Evolutionary conservation across 2,797 vertebrate genomes (phyloP), one percentile per base, ranked within the genome.

Genomic region (Rhinichthys osculus): DNA sequence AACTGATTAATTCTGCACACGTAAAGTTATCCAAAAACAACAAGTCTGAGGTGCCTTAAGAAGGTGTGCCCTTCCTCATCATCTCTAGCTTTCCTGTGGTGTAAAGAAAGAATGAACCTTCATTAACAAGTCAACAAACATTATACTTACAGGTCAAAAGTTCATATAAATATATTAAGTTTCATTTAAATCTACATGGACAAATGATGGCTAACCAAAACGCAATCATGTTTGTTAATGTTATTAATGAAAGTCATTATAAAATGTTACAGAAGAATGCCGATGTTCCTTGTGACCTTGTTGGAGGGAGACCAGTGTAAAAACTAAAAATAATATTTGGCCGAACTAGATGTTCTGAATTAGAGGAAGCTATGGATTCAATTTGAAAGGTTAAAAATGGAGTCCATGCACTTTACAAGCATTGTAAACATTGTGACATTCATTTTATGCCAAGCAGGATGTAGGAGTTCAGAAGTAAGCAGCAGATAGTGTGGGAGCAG

Each of bases 271-370:
- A 57, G 47, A 74, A 74, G 4, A 74, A 30, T 33, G 44, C 4
- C 7, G 2, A 27, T 72, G 6, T 44, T 66, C 3, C 30, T 57
- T 57, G 11, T 77, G 33, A 57, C 21, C 33, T 57, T 57, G 21
- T 57, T 77, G 33, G 33, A 57, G 21, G 54, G 4, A 42, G 14
- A 42, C 9, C 33, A 30, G 40, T 27, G 16, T 30, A 72, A 72
- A 70, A 81, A 70, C 64, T 19, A 70, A 81, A 67, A 81, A 82
- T 57, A 71, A 42, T 42, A 57, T 59, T 82, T 72, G 3, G 23
- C 5, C 17, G 10, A 54, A 82, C 33, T 40, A 1, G 1, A 71
- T 19, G n/a, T 57, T 82, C 35, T 82, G 35, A 72, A 30, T 82
- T 14, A 42, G 33, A 57, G 47, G 66, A 82, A 82, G 27, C 44